These are phyloP conservation scores for Bombylius major DNA, from an alignment of 2,888 invertebrate species.

Conservation along the genomic window DNA sequence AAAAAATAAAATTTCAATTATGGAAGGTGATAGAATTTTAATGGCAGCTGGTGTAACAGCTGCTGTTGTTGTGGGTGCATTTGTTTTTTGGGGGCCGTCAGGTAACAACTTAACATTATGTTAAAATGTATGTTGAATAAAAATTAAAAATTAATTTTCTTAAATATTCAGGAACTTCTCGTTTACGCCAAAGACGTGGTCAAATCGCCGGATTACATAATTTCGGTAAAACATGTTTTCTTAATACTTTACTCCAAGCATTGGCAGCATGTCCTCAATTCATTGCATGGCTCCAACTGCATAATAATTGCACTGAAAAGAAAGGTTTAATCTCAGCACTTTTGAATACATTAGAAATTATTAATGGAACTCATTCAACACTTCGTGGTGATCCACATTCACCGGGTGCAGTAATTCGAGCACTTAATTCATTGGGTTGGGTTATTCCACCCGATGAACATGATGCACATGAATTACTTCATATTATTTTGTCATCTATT, in stretches of 20 bases:
- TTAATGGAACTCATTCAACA: slow-evolving; percentile 58
- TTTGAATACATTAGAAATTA: slow-evolving; percentile 60
- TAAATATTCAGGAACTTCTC: slow-evolving; percentile 28
- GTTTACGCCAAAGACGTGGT: slow-evolving; percentile 50
- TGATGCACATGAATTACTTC: slow-evolving; percentile 88
- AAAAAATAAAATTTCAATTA: slow-evolving; percentile 8
- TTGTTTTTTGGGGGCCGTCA: slow-evolving; percentile 62
- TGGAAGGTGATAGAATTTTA: slow-evolving; percentile 57
- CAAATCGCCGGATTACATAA: slow-evolving; percentile 78
- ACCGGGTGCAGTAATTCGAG: slow-evolving; percentile 57
- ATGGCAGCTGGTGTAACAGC: slow-evolving; percentile 67
- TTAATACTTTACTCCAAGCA: slow-evolving; percentile 83
- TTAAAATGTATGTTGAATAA: background rate
- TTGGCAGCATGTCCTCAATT: slow-evolving; percentile 78
- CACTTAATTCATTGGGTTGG: slow-evolving; percentile 65
- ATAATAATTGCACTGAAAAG: slow-evolving; percentile 47
- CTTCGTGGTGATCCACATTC: slow-evolving; percentile 46
- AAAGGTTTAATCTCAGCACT: slow-evolving; percentile 63
- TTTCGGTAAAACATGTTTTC: slow-evolving; percentile 83
- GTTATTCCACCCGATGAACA: slow-evolving; percentile 81
- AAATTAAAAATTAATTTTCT: background rate
- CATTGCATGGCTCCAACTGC: slow-evolving; percentile 63
- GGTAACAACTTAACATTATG: slow-evolving; percentile 20
- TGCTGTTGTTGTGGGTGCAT: slow-evolving; percentile 69
- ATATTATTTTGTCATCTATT: slow-evolving; percentile 76